Evolutionary conservation across 2,113 vertebrate species (phyloP).

Genomic region (Ictidomys tridecemlineatus): DNA sequence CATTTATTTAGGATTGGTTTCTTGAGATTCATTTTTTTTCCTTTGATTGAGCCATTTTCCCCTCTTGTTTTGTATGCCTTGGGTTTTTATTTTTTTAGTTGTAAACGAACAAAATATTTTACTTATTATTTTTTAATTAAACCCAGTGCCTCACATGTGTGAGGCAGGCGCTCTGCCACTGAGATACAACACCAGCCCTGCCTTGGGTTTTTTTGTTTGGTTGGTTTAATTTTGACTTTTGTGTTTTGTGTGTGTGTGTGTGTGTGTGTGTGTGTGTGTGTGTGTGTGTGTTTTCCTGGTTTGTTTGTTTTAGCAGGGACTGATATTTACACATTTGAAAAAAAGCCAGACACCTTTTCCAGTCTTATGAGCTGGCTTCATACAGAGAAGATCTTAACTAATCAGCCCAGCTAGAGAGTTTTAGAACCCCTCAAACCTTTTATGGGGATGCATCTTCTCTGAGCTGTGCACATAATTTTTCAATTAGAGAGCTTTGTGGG

Average conservation of each 20-base stretch:
- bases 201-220: background rate
- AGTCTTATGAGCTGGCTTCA: background rate
- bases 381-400: background rate
- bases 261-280: too few species aligned
- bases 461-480: background rate
- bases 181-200: background rate
- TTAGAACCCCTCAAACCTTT: background rate
- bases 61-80: background rate
- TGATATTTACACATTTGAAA: background rate
- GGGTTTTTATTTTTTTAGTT: background rate
- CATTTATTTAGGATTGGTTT: background rate
- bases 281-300: too few species aligned
- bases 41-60: background rate
- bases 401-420: background rate
- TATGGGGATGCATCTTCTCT: background rate
- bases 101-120: too few species aligned
- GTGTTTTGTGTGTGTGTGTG: background rate
- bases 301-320: too few species aligned
- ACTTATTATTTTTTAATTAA: too few species aligned
- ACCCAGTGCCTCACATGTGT: too few species aligned
- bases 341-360: background rate
- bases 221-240: background rate
- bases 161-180: too few species aligned
- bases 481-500: background rate
- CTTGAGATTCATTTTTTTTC: slow-evolving; percentile 16